phyloP scores from a whole-genome alignment of 2,113 vertebrate species.

The Thymallus thymallus region DNA sequence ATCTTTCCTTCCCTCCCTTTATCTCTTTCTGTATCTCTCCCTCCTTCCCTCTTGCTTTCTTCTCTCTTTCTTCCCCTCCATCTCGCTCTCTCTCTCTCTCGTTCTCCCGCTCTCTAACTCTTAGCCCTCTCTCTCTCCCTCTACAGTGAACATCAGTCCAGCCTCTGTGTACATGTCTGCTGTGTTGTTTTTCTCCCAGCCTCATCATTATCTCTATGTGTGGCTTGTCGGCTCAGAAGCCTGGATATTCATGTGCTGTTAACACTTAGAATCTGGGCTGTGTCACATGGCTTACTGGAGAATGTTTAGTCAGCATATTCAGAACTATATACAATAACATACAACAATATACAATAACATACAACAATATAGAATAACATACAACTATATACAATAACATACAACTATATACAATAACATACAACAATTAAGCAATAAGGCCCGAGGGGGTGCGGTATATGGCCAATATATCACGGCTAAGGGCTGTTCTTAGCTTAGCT shows the following conservation, averaged over 20 bases:
- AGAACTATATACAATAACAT: background rate
- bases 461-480: no score
- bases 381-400: no score
- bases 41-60: background rate
- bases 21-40: background rate
- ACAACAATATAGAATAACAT: no score
- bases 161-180: background rate
- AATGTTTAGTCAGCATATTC: background rate
- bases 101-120: background rate
- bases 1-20: no score
- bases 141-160: background rate
- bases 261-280: constrained; percentile 13
- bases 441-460: no score
- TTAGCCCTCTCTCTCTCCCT: constrained; percentile 2
- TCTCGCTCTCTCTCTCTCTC: background rate
- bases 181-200: background rate
- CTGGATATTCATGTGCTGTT: constrained; percentile 32
- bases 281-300: background rate
- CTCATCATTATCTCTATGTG: constrained; percentile 3
- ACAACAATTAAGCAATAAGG: no score
- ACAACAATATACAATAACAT: background rate
- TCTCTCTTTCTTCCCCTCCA: background rate
- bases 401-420: no score
- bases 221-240: constrained; percentile 33
- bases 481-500: no score